phyloP scores from a whole-genome alignment of 2,797 vertebrate species.

The Sphenopsis melanotis region DNA sequence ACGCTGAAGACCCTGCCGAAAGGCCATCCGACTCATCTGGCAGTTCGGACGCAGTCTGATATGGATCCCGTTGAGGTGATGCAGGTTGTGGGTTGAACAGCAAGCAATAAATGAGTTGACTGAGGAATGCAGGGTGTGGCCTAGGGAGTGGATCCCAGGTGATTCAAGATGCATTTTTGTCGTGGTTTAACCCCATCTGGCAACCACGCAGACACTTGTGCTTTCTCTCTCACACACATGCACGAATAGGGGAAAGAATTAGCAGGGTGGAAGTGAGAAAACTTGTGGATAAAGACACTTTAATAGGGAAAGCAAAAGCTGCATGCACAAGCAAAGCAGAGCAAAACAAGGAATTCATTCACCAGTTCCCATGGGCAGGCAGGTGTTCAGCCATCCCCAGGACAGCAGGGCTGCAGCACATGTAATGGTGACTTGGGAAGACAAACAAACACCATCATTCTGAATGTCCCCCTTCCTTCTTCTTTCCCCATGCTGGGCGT shows the following conservation, averaged over 20 bases:
- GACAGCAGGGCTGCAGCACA: neutral
- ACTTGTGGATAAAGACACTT: too few relatives aligned
- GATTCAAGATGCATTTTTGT: neutral
- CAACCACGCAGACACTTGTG: neutral
- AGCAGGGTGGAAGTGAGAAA: neutral
- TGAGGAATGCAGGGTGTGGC: neutral
- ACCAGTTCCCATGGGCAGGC: rapidly evolving
- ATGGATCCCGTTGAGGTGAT: neutral
- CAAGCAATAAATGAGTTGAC: rapidly evolving
- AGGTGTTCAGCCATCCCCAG: neutral
- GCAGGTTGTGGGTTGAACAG: neutral
- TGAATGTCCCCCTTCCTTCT: rapidly evolving
- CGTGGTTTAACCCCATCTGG: neutral
- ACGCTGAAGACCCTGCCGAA: neutral
- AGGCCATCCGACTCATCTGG: rapidly evolving
- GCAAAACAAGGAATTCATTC: neutral
- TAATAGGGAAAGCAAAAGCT: neutral
- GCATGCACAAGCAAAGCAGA: neutral
- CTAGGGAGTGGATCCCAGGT: neutral
- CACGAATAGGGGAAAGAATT: neutral
- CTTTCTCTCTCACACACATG: neutral
- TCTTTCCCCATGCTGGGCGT: neutral
- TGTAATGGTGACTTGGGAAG: neutral
- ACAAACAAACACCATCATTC: neutral
- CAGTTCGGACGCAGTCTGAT: too few relatives aligned